phyloP scores from a whole-genome alignment of 1,140 invertebrate genomes.

The Anoplophora glabripennis region DNA sequence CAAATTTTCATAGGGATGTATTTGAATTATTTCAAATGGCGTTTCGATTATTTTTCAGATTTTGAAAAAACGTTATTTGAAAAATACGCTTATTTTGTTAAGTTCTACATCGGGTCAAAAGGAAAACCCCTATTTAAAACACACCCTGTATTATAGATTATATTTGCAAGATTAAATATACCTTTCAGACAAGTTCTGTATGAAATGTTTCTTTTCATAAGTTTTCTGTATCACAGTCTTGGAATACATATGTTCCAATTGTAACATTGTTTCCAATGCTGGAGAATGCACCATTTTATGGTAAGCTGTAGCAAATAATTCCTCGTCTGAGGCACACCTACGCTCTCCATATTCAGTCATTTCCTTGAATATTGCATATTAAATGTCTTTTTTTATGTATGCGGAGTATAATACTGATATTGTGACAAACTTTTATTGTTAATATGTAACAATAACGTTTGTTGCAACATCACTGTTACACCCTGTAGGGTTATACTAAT shows the following conservation, averaged over 20 bases:
- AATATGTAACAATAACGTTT: too few species aligned
- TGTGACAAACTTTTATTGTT: too few species aligned
- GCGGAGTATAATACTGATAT: too few species aligned
- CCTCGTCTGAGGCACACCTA: slow-evolving; percentile 70
- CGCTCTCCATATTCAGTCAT: slow-evolving; percentile 64
- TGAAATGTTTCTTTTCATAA: slow-evolving; percentile 62
- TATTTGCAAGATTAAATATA: slow-evolving; percentile 45
- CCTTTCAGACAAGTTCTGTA: slow-evolving; percentile 59
- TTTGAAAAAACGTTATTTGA: too few species aligned
- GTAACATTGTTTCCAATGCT: slow-evolving; percentile 74
- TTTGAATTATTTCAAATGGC: too few species aligned
- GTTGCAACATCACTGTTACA: too few species aligned
- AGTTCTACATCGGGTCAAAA: too few species aligned
- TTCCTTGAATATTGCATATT: slow-evolving; percentile 56
- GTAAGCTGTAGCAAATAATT: slow-evolving; percentile 79
- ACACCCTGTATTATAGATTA: slow-evolving; percentile 2
- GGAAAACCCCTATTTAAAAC: too few species aligned
- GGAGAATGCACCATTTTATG: slow-evolving; percentile 78
- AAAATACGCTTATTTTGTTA: too few species aligned
- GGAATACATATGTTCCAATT: slow-evolving; percentile 76
- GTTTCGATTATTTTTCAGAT: too few species aligned
- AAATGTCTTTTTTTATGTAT: not conserved
- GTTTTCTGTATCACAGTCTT: slow-evolving; percentile 66
- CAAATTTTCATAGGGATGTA: too few species aligned
- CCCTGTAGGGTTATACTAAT: too few species aligned